Conservation (phyloP, 2,888 invertebrate genomes). For the Cataglyphis livida region DNA sequence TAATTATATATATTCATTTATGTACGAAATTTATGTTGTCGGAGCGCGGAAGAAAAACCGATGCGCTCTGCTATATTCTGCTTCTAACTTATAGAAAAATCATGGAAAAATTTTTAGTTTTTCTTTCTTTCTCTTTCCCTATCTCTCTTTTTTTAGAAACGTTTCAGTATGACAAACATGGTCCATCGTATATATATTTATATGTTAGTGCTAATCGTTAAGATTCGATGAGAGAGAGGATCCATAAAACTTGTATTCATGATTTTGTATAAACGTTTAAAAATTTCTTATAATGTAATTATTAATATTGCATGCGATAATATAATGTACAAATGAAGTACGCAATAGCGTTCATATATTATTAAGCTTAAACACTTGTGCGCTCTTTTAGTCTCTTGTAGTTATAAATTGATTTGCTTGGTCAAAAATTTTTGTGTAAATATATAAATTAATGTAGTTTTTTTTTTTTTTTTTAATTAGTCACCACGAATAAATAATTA, state of each 20-base stretch:
- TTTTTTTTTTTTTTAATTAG: background rate
- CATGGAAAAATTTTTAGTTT: constrained; percentile 62
- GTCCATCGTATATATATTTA: constrained; percentile 80
- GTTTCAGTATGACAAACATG: constrained; percentile 81
- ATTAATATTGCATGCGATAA: constrained; percentile 48
- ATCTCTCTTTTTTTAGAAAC: constrained; percentile 72
- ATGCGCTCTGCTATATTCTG: constrained; percentile 55
- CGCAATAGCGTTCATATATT: constrained; percentile 55
- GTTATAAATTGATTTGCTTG: background rate
- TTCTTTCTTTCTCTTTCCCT: constrained; percentile 26
- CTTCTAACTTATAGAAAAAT: constrained; percentile 74
- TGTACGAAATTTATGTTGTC: constrained; percentile 54
- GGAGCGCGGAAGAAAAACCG: constrained; percentile 55
- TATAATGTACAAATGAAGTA: constrained; percentile 63
- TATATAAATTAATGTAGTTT: constrained; percentile 6
- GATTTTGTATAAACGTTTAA: constrained; percentile 51
- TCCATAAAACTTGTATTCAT: constrained; percentile 58
- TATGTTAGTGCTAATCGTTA: constrained; percentile 60
- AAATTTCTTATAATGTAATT: constrained; percentile 49
- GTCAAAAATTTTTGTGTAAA: background rate
- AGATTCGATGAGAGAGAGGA: constrained; percentile 54
- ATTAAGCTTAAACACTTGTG: constrained; percentile 53
- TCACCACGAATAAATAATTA: constrained; percentile 1
- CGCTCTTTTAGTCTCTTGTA: background rate
- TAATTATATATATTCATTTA: constrained; percentile 49